Conservation (phyloP, 2,888 invertebrate species). For the Plebejus melissa region DNA sequence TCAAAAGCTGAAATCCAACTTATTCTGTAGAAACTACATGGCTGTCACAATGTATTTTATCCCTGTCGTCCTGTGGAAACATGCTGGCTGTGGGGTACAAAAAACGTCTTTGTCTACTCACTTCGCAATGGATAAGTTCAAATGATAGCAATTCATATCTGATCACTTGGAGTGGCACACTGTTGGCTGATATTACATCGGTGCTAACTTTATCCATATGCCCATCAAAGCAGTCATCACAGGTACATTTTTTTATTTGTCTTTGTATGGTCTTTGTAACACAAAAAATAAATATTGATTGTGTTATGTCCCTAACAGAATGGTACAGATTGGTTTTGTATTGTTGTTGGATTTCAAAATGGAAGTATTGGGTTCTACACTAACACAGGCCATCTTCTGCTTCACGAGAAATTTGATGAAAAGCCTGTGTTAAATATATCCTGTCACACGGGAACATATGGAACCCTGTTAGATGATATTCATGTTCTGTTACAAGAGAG, state of each 20-base stretch:
- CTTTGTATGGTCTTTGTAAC: not conserved
- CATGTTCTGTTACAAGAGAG: constrained; percentile 85
- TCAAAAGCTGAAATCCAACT: constrained; percentile 5
- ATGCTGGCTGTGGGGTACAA: constrained; percentile 62
- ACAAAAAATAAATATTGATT: too few species aligned
- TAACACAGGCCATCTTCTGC: constrained; percentile 89
- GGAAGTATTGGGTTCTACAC: constrained; percentile 94
- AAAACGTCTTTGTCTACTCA: constrained; percentile 63
- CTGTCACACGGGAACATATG: constrained; percentile 82
- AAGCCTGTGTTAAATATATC: constrained; percentile 88
- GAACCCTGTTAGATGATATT: constrained; percentile 82
- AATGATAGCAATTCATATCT: constrained; percentile 65
- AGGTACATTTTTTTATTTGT: constrained; percentile 47
- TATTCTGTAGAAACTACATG: constrained; percentile 60
- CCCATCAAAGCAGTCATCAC: constrained; percentile 68
- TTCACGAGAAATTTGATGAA: constrained; percentile 91
- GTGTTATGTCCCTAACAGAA: constrained; percentile 57
- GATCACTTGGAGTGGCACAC: constrained; percentile 70
- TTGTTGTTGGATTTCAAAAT: constrained; percentile 90
- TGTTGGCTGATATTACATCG: constrained; percentile 60
- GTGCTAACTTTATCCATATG: constrained; percentile 63
- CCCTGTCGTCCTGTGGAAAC: constrained; percentile 68
- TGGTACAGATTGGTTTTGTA: constrained; percentile 95
- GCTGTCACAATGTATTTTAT: constrained; percentile 65
- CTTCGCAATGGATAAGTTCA: constrained; percentile 70